A percentile compares a stretch with the other conserved stretches of the same genome.
Evolutionary conservation across 1,140 invertebrate genomes (phyloP).

Genomic region (Gryon sp.): DNA sequence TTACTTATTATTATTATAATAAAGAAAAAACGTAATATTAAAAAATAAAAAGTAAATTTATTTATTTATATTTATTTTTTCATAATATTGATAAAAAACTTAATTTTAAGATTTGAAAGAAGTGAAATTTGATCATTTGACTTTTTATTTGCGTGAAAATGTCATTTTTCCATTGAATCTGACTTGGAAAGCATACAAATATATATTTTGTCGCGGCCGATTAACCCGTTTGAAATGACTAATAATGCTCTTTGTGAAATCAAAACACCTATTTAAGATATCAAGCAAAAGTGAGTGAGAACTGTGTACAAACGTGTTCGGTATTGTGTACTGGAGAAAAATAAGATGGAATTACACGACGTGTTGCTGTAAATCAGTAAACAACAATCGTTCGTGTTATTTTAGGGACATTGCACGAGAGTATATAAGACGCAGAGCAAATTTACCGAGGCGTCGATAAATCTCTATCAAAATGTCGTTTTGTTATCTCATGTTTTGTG

Average conservation of each 20-base stretch:
- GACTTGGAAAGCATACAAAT: too few relatives aligned
- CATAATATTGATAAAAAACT: too few relatives aligned
- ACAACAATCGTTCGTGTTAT: conserved; percentile 53
- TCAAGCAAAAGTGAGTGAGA: conserved; percentile 26
- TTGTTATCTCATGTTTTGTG: conserved; percentile 34
- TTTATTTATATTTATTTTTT: too few relatives aligned
- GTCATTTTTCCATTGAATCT: too few relatives aligned
- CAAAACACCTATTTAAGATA: conserved; percentile 36
- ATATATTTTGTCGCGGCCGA: too few relatives aligned
- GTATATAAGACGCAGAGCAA: conserved; percentile 44
- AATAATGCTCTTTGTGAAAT: conserved; percentile 28
- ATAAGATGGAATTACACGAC: conserved; percentile 43
- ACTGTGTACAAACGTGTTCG: conserved; percentile 46
- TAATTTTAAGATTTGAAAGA: too few relatives aligned
- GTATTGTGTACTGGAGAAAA: conserved; percentile 44
- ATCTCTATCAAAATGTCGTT: conserved; percentile 55
- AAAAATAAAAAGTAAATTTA: too few relatives aligned
- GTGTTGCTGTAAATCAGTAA: conserved; percentile 49
- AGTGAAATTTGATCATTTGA: too few relatives aligned
- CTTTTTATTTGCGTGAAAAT: too few relatives aligned
- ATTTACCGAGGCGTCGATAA: conserved; percentile 47
- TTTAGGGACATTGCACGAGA: conserved; percentile 37
- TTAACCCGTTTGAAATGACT: conserved; percentile 21
- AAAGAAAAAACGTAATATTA: too few relatives aligned
- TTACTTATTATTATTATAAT: too few relatives aligned